Evolutionary conservation across 37 sponge, comb jelly and placozoan species (phyloP).

Genomic region (Crambe crambe): DNA sequence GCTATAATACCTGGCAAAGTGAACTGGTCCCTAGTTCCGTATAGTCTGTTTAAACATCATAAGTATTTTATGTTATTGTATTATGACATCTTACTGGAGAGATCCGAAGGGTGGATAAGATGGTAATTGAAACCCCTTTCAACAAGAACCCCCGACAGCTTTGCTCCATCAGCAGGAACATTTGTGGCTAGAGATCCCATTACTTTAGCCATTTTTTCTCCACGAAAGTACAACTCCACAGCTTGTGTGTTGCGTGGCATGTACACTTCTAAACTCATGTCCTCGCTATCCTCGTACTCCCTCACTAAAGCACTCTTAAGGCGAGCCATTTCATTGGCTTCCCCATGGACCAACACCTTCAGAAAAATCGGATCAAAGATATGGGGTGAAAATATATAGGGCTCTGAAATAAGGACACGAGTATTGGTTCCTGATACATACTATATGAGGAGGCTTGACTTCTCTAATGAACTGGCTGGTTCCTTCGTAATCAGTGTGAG

Average conservation of each 20-base stretch:
- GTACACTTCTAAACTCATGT: conserved; percentile 64
- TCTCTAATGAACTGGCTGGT: conserved; percentile 88
- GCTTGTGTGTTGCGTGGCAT: conserved; percentile 93
- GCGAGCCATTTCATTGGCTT: conserved; percentile 91
- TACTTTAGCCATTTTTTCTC: conserved; percentile 99
- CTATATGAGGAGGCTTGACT: conserved; percentile 92
- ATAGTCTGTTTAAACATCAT: too few species aligned
- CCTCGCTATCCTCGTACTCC: conserved; percentile 86
- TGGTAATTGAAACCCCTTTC: conserved; percentile 97
- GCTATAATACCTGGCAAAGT: conserved; percentile 68
- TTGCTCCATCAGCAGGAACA: conserved; percentile 64
- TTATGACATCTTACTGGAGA: conserved; percentile 55
- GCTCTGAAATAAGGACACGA: background rate
- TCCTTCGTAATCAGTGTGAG: conserved; percentile 96
- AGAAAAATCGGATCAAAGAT: conserved; percentile 3
- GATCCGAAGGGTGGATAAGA: conserved; percentile 89
- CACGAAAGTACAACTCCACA: conserved; percentile 92
- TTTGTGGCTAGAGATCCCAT: conserved; percentile 84
- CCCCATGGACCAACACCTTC: conserved; percentile 95
- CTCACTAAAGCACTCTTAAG: conserved; percentile 84
- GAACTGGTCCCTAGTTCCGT: conserved; percentile 85
- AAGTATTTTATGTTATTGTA: too few species aligned
- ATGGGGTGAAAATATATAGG: background rate
- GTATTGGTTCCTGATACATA: conserved; percentile 25
- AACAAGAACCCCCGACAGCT: conserved; percentile 88